Percentiles rank a stretch among this genome's conserved stretches.
phyloP scores from a whole-genome alignment of 2,113 vertebrate species.

The Morone chrysops region DNA sequence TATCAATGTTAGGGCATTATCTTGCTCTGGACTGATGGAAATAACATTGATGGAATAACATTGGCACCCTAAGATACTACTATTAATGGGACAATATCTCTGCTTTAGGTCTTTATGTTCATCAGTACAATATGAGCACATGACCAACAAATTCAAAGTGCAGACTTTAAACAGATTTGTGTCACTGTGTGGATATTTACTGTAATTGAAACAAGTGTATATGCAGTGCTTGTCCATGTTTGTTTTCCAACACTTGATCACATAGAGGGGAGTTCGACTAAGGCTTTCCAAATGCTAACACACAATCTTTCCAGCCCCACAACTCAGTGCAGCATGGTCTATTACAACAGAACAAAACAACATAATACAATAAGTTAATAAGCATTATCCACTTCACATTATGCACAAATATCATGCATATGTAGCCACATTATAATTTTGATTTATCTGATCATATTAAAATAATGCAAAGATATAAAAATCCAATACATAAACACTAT shows the following conservation, averaged over 20 bases:
- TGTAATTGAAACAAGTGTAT: background rate
- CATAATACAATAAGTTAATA: constrained; percentile 87
- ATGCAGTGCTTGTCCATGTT: constrained; percentile 27
- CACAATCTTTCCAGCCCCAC: constrained; percentile 78
- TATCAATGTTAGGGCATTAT: no score
- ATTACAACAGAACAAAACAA: constrained; percentile 71
- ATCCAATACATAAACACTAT: constrained; percentile 79
- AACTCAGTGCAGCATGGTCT: constrained; percentile 84
- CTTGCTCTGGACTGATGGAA: background rate
- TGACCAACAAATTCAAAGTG: constrained; percentile 27
- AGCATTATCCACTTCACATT: constrained; percentile 81
- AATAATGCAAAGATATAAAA: constrained; percentile 82
- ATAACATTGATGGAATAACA: no score
- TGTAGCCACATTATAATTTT: constrained; percentile 76
- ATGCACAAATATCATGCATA: constrained; percentile 88
- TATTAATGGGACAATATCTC: background rate
- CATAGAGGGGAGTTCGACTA: constrained; percentile 70
- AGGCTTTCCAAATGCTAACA: constrained; percentile 63
- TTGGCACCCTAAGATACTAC: no score
- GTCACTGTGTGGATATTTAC: constrained; percentile 36
- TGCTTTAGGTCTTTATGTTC: background rate
- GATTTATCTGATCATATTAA: constrained; percentile 75
- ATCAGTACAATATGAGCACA: constrained; percentile 28
- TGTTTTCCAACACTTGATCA: constrained; percentile 52
- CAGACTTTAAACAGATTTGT: constrained; percentile 38